Base-by-base conservation (phyloP, 2,888 invertebrate genomes). In the Drosophila demipolita region DNA sequence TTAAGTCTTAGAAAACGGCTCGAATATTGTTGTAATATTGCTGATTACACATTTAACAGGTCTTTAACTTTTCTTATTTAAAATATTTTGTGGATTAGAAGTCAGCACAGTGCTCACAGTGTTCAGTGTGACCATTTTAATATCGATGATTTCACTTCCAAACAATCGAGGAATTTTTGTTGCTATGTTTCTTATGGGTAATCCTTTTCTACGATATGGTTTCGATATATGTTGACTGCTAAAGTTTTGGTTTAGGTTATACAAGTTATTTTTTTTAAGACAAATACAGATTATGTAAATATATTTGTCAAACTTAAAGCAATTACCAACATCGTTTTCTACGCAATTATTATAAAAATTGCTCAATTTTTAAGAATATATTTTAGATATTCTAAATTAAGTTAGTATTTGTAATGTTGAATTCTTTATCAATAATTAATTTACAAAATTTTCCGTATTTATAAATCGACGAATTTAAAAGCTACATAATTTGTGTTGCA, bases 1-100 rank as follows among this genome's bases (percentile, higher is more conserved):
- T 12, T n/a, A 26, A 38, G 1, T 53, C 2, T 59, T 50, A 57
- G 17, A n/a, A 59, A 67, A 29, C 36, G 15, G 49, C 5, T 29
- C 35, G n/a, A 12, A 9, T 23, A 42, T 48, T 68, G 8, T 66
- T 67, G 38, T 20, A 29, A 63, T 49, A 20, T 67, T 15, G 67
- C 40, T 58, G 49, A 66, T 72, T 72, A 45, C 29, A 68, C 62
- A 79, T 72, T 75, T 79, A 66, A 53, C 45, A 48, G 29, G 29
- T 15, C 45, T 20, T 53, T 50, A 67, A 66, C 32, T 75, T 55
- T 32, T 53, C 38, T 68, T 79, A 75, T 63, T 78, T 64, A 61
- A 53, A 57, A 60, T 57, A 48, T 67, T 70, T 76, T 76, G 49
- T 60, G n/a, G 49, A 53, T 69, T 58, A 80, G 61, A 75, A 78